Conservation (phyloP, 2,888 invertebrate species). For the Hoplodrina blanda region DNA sequence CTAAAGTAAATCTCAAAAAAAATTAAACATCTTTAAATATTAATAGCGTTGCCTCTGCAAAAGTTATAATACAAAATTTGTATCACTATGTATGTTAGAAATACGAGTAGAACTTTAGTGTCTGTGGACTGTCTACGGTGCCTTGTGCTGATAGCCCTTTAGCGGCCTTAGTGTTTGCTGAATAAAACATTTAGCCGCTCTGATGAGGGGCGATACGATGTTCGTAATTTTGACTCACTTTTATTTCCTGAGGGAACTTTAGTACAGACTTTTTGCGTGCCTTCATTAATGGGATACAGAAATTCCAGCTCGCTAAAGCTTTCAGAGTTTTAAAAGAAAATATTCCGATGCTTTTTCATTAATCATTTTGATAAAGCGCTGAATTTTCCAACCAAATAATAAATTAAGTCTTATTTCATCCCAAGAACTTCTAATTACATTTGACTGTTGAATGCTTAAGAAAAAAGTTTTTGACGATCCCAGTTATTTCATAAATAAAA, state of each 20-base stretch:
- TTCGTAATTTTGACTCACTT: constrained; percentile 59
- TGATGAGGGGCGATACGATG: constrained; percentile 53
- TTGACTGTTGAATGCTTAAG: neutral
- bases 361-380: constrained; percentile 18
- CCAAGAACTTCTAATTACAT: neutral
- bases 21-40: neutral
- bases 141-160: constrained; percentile 43
- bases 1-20: too few relatives aligned
- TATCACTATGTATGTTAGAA: neutral
- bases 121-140: constrained; percentile 14
- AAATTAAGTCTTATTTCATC: neutral
- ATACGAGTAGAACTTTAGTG: constrained; percentile 16
- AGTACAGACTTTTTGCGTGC: constrained; percentile 24
- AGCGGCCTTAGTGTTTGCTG: constrained; percentile 40
- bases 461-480: neutral
- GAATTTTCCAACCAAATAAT: neutral
- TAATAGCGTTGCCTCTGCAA: neutral
- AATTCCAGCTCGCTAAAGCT: neutral
- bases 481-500: neutral
- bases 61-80: constrained; percentile 9
- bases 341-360: neutral
- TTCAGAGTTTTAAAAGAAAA: constrained; percentile 1
- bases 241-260: constrained; percentile 52
- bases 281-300: constrained; percentile 16
- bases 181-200: constrained; percentile 63